phyloP scores from a whole-genome alignment of 2,888 invertebrate species.

The Idaea dimidiata region DNA sequence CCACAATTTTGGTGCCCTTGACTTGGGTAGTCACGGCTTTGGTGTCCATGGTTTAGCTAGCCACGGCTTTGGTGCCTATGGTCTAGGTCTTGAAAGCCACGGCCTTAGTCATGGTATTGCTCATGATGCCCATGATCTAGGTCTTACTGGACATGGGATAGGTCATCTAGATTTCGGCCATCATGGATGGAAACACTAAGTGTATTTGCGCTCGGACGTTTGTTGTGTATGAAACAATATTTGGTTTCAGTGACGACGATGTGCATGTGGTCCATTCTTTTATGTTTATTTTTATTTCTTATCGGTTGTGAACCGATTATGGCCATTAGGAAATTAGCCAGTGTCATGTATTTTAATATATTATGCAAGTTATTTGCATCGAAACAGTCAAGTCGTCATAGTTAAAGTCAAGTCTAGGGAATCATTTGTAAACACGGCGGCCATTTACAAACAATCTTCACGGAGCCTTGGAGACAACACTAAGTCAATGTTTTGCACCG shows the following conservation, averaged over 20 bases:
- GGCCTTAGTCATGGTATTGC: constrained; percentile 13
- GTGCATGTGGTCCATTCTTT: constrained; percentile 22
- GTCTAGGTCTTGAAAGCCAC: constrained; percentile 20
- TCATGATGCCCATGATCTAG: constrained; percentile 16
- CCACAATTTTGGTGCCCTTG: constrained; percentile 25
- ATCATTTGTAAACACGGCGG: too few relatives aligned
- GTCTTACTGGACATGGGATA: constrained; percentile 11
- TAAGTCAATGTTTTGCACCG: too few relatives aligned
- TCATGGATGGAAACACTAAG: constrained; percentile 38
- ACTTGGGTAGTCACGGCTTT: constrained; percentile 16
- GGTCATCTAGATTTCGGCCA: constrained; percentile 5
- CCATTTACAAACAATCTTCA: too few relatives aligned
- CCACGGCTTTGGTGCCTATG: constrained; percentile 23
- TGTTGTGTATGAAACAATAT: constrained; percentile 24
- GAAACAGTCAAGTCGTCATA: too few relatives aligned
- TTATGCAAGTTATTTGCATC: too few relatives aligned
- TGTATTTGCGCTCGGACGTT: constrained; percentile 20
- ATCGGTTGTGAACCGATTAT: too few relatives aligned
- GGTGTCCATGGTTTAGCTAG: constrained; percentile 16
- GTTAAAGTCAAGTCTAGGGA: too few relatives aligned
- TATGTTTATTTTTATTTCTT: too few relatives aligned
- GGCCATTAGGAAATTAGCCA: too few relatives aligned
- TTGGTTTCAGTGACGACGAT: constrained; percentile 29
- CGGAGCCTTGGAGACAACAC: too few relatives aligned
- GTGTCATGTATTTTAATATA: too few relatives aligned